Percentiles rank a stretch among this genome's conserved stretches.
Conservation (phyloP, 2,797 vertebrate species). For the Ataeniobius toweri region DNA sequence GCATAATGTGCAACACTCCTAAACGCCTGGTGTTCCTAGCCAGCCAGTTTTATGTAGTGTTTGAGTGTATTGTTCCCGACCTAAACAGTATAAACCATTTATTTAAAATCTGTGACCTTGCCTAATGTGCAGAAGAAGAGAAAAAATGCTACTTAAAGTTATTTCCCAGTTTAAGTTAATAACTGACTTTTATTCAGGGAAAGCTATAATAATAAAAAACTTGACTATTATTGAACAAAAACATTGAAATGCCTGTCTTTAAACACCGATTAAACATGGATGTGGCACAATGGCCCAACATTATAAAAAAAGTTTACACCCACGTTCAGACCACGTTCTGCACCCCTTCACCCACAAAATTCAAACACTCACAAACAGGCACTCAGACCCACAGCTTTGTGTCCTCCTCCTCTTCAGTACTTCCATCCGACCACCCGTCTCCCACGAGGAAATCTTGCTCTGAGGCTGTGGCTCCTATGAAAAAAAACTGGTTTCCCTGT, state of each 20-base stretch:
- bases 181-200: background rate
- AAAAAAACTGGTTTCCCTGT: conserved; percentile 60
- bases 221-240: conserved; percentile 33
- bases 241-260: conserved; percentile 29
- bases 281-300: conserved; percentile 7
- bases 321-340: conserved; percentile 37
- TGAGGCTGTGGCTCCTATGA: conserved; percentile 62
- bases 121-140: background rate
- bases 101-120: background rate
- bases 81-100: background rate
- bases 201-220: conserved; percentile 15
- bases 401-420: conserved; percentile 67
- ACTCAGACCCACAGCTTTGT: conserved; percentile 52
- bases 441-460: conserved; percentile 74
- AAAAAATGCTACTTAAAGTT: background rate
- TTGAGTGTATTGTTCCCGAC: background rate
- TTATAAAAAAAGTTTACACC: conserved; percentile 39
- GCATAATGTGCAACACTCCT: no score
- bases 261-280: conserved; percentile 14
- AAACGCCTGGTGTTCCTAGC: background rate
- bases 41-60: background rate
- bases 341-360: conserved; percentile 15
- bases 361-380: conserved; percentile 25
- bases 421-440: conserved; percentile 61
- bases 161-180: conserved; percentile 2